These are phyloP conservation scores for Cranoglanis bouderius DNA, from an alignment of 2,113 vertebrate species.

Conservation along the genomic window DNA sequence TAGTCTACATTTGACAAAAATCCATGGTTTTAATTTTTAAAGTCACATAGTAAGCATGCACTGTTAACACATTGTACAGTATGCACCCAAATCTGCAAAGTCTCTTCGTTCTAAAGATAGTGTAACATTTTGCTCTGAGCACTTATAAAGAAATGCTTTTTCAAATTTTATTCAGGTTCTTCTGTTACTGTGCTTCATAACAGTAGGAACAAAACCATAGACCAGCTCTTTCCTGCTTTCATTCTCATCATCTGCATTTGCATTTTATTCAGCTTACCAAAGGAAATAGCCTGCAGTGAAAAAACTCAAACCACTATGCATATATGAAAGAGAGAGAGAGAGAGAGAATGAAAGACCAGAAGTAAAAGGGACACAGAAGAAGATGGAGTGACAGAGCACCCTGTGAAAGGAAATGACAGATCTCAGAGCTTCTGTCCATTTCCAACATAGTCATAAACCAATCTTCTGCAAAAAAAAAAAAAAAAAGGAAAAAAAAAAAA, in stretches of 20 bases:
- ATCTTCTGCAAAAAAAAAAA: constrained; percentile 30
- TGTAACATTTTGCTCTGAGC: not conserved
- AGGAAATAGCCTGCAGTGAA: constrained; percentile 57
- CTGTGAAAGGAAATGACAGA: constrained; percentile 54
- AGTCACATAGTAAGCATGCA: not conserved
- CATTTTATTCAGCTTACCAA: constrained; percentile 60
- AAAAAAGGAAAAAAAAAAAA: constrained; percentile 17
- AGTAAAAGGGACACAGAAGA: constrained; percentile 45
- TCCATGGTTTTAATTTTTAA: not conserved
- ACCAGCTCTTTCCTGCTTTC: constrained; percentile 49
- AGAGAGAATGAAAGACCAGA: constrained; percentile 46
- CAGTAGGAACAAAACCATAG: constrained; percentile 48
- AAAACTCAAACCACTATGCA: constrained; percentile 51
- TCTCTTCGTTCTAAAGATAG: constrained; percentile 8
- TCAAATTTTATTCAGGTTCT: constrained; percentile 24
- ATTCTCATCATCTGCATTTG: constrained; percentile 52
- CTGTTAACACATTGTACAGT: not conserved
- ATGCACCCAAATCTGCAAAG: not conserved
- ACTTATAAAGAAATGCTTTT: constrained; percentile 29
- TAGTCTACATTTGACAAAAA: not conserved
- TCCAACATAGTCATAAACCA: constrained; percentile 53
- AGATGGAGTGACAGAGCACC: constrained; percentile 45
- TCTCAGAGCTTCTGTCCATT: constrained; percentile 55
- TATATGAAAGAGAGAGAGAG: constrained; percentile 41
- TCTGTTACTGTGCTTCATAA: constrained; percentile 34